Conservation (phyloP, 1,140 invertebrate species). For the Aphelenchoides fujianensis region DNA sequence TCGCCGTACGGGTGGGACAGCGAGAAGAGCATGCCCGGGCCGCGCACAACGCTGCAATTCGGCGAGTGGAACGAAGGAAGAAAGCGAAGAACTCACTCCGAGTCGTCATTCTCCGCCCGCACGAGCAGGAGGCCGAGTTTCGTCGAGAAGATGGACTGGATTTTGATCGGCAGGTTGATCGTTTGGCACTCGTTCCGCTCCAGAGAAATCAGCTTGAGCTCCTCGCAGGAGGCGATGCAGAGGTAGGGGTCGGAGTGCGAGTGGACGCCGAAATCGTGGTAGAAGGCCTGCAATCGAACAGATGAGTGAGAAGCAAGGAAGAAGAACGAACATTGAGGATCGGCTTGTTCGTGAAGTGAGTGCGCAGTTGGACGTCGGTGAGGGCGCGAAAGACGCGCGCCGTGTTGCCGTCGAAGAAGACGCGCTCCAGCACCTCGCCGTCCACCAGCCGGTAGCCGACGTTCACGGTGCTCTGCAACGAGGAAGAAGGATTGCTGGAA, state of each 20-base stretch:
- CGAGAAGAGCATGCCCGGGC: constrained; percentile 8
- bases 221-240: constrained; percentile 4
- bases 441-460: neutral
- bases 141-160: constrained; percentile 9
- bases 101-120: constrained; percentile 11
- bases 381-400: constrained; percentile 5
- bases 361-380: constrained; percentile 12
- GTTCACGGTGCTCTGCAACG: constrained; percentile 6
- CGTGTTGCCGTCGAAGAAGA: neutral
- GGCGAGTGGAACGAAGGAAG: neutral
- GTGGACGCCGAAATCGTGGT: constrained; percentile 15
- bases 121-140: constrained; percentile 5
- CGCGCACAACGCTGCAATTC: neutral
- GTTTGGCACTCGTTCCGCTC: constrained; percentile 21
- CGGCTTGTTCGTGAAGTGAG: constrained; percentile 13
- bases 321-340: constrained; percentile 1
- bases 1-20: constrained; percentile 15
- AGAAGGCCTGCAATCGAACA: constrained; percentile 11
- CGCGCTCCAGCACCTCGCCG: constrained; percentile 8
- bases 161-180: constrained; percentile 9
- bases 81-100: constrained; percentile 8
- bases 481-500: too few relatives aligned
- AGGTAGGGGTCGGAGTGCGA: neutral
- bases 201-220: constrained; percentile 14
- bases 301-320: neutral